Percentiles rank a stretch among this genome's conserved stretches.
These are phyloP conservation scores for Malurus cyaneus DNA, from an alignment of 2,113 vertebrate genomes.

Conservation along the genomic window DNA sequence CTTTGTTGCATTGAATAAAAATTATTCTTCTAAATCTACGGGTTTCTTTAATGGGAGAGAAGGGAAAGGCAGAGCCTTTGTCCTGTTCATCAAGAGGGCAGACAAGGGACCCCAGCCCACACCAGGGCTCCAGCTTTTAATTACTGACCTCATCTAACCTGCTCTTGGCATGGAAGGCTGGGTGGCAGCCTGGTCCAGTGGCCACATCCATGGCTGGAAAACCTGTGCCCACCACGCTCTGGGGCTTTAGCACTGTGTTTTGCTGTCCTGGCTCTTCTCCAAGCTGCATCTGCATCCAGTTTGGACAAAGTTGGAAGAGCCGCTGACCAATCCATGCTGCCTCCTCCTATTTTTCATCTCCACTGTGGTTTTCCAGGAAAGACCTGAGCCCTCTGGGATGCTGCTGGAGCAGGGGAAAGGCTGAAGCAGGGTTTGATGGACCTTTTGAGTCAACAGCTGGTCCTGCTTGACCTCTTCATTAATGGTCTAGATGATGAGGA, in stretches of 20 bases:
- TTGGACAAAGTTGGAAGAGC: background rate
- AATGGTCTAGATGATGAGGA: background rate
- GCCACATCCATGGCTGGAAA: background rate
- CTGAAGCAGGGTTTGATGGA: background rate
- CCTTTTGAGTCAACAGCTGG: background rate
- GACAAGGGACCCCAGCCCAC: background rate
- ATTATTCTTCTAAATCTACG: background rate
- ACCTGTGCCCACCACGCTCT: fast-evolving
- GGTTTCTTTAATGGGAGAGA: background rate
- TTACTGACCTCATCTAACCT: no score
- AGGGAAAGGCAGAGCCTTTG: fast-evolving
- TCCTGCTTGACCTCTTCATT: background rate
- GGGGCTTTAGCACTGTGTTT: fast-evolving
- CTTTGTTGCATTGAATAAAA: background rate
- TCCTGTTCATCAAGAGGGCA: background rate
- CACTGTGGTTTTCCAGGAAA: background rate
- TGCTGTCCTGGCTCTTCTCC: background rate
- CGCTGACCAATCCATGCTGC: no score
- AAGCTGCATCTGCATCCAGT: background rate
- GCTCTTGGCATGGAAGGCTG: fast-evolving
- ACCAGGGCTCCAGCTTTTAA: background rate
- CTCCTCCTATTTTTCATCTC: background rate
- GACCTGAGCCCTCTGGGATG: background rate
- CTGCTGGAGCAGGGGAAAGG: background rate
- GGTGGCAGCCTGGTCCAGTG: background rate